phyloP scores from a whole-genome alignment of 1,140 invertebrate species.

The Microplitis mediator region DNA sequence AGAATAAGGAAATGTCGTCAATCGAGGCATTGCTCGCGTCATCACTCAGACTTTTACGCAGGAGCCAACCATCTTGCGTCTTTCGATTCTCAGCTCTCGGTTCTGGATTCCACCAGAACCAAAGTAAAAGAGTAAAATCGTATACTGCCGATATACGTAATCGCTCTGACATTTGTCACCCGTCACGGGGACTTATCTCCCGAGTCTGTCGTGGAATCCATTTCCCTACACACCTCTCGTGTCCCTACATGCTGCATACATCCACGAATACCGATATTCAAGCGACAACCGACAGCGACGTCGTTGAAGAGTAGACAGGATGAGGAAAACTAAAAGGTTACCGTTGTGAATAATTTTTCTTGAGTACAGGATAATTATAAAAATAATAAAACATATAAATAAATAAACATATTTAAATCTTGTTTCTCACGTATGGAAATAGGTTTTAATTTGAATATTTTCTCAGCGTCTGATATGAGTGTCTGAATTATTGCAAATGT shows the following conservation, averaged over 20 bases:
- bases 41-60: too few species aligned
- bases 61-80: background rate
- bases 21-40: too few species aligned
- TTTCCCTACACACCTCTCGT: background rate
- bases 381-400: too few species aligned
- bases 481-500: too few species aligned
- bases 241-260: background rate
- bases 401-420: too few species aligned
- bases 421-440: too few species aligned
- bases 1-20: too few species aligned
- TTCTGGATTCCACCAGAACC: background rate
- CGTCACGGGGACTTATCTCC: slow-evolving; percentile 15
- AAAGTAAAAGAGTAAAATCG: background rate
- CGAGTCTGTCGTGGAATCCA: slow-evolving; percentile 11
- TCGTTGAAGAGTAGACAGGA: background rate
- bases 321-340: background rate
- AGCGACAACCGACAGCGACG: background rate
- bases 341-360: background rate
- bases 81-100: background rate
- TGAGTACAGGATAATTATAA: too few species aligned
- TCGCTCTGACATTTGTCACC: slow-evolving; percentile 39
- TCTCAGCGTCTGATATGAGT: too few species aligned
- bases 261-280: background rate
- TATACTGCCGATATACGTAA: slow-evolving; percentile 38
- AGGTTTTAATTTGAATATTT: too few species aligned